phyloP scores from a whole-genome alignment of 2,888 invertebrate genomes.

The Limulus polyphemus region DNA sequence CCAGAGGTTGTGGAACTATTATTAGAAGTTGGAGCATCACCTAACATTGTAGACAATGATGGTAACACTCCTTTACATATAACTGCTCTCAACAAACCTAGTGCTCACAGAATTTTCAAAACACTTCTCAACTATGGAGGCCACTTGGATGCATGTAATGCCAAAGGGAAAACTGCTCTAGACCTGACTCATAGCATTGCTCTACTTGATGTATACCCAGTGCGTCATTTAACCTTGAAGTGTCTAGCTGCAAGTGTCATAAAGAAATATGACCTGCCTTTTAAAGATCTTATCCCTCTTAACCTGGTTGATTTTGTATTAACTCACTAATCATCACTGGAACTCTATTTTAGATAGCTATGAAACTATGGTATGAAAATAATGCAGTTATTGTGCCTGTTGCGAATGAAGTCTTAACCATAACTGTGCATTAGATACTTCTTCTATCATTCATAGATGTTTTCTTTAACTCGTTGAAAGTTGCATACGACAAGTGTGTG shows the following conservation, averaged over 20 bases:
- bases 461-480: too few relatives aligned
- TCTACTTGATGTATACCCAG: slow-evolving; percentile 54
- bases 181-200: slow-evolving; percentile 50
- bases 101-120: slow-evolving; percentile 55
- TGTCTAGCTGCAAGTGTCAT: slow-evolving; percentile 76
- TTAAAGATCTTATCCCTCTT: slow-evolving; percentile 16
- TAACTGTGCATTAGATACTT: too few relatives aligned
- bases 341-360: too few relatives aligned
- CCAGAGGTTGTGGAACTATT: slow-evolving; percentile 56
- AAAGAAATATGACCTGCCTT: slow-evolving; percentile 32
- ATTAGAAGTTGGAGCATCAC: slow-evolving; percentile 67
- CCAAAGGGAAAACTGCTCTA: slow-evolving; percentile 60
- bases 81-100: slow-evolving; percentile 57
- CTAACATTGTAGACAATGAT: slow-evolving; percentile 61
- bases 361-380: too few relatives aligned
- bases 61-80: slow-evolving; percentile 82
- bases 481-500: too few relatives aligned
- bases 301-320: neutral
- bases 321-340: neutral
- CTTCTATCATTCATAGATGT: too few relatives aligned
- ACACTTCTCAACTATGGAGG: slow-evolving; percentile 66
- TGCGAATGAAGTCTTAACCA: too few relatives aligned
- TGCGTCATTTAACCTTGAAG: slow-evolving; percentile 63
- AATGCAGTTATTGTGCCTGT: too few relatives aligned
- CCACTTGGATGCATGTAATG: slow-evolving; percentile 69